These are phyloP conservation scores for Homarus gammarus DNA, from an alignment of 2,888 invertebrate genomes.

Conservation along the genomic window DNA sequence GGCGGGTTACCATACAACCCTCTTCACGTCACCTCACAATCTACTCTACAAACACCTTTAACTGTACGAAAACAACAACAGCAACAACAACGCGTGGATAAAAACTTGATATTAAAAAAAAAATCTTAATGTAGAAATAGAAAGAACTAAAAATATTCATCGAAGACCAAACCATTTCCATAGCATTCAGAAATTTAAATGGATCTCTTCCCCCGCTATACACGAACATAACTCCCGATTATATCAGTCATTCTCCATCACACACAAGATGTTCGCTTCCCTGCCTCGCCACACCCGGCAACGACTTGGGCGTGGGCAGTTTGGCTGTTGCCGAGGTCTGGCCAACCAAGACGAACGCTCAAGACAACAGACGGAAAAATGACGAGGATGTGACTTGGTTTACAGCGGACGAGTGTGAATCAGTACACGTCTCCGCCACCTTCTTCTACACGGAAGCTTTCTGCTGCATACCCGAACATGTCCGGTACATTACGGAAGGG, in stretches of 20 bases:
- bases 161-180: conserved; percentile 53
- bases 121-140: not conserved
- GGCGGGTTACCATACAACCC: not conserved
- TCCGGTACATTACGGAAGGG: not conserved
- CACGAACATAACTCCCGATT: conserved; percentile 64
- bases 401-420: not conserved
- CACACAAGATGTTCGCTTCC: conserved; percentile 49
- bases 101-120: too few relatives aligned
- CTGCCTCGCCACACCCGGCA: conserved; percentile 25
- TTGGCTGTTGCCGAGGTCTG: not conserved
- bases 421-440: not conserved
- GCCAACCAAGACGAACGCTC: not conserved
- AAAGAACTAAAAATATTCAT: conserved; percentile 43
- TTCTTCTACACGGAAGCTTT: not conserved
- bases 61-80: not conserved
- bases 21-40: too few relatives aligned
- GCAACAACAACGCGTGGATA: not conserved
- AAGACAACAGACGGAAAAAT: not conserved
- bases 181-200: conserved; percentile 68
- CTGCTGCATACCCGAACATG: not conserved
- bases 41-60: too few relatives aligned
- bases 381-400: not conserved
- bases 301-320: conserved; percentile 29
- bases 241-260: conserved; percentile 69
- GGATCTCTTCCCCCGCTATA: conserved; percentile 61